Base-by-base conservation (phyloP, 2,888 invertebrate species). In the Drosophila neonasuta region DNA sequence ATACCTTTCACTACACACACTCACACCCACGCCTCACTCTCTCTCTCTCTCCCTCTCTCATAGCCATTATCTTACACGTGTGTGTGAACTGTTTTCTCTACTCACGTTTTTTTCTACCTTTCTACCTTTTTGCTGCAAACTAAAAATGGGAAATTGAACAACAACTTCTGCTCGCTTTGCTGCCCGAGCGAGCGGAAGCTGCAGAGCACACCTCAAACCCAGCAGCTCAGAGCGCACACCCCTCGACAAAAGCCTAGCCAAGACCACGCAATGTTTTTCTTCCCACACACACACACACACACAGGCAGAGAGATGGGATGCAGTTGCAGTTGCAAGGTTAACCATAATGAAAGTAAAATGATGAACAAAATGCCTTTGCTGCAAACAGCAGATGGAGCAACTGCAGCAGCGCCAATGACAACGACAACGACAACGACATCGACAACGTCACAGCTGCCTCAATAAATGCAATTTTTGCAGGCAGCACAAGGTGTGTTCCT, bases 91-190 rank as follows among this genome's bases (percentile, higher is more conserved):
- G 52, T 30, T 24, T 39, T 52, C 24, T 39, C n/a, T 52, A 13
- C 36, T 24, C 10, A 20, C 20, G 20, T 32, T 49, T 29, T 44
- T 63, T 61, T 54, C 51, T 56, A 9, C 30, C 36, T n/a, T 36
- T 11, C 68, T 51, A 15, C 39, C 49, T 57, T 60, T 55, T 55
- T 58, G 50, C 68, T 64, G 78, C 68, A 65, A 74, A 76, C 80
- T 82, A 77, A 83, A 84, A 87, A 85, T 85, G 88, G 86, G 80
- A 89, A 88, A 88, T 89, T 89, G 77, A 88, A 89, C 85, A 89
- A 83, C 87, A 88, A 84, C 85, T 88, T 88, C 89, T 87, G 88
- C 89, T 88, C 89, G 88, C 87, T 88, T 89, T 88, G 77, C 79
- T 89, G 85, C 88, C 85, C 72, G 89, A 88, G 85, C 87, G 78